These are phyloP conservation scores for Lithophane socia DNA, from an alignment of 2,888 invertebrate genomes.

Conservation along the genomic window DNA sequence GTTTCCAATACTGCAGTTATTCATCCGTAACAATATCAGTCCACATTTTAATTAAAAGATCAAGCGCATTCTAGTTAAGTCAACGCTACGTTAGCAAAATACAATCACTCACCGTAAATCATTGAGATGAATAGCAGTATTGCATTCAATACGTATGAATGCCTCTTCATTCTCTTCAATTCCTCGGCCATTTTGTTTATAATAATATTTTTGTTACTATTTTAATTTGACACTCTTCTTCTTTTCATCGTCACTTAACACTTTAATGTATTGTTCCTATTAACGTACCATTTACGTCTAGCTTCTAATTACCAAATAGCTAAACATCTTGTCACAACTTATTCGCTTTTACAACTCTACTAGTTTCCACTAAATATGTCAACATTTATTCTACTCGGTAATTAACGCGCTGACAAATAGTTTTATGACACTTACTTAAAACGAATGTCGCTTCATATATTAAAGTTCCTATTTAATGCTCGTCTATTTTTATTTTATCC, in stretches of 20 bases:
- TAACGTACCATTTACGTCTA: slow-evolving; percentile 67
- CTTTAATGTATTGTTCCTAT: slow-evolving; percentile 70
- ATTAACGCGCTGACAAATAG: slow-evolving; percentile 88
- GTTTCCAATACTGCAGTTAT: slow-evolving; percentile 38
- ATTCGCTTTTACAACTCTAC: slow-evolving; percentile 74
- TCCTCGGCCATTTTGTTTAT: slow-evolving; percentile 82
- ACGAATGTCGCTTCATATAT: slow-evolving; percentile 83
- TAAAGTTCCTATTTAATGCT: slow-evolving; percentile 74
- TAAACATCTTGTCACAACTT: slow-evolving; percentile 81
- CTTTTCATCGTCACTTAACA: slow-evolving; percentile 83
- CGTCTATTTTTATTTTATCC: slow-evolving; percentile 82
- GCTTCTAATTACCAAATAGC: slow-evolving; percentile 71
- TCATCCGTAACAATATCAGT: slow-evolving; percentile 43
- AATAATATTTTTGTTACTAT: slow-evolving; percentile 66
- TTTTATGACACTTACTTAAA: slow-evolving; percentile 82
- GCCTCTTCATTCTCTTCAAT: slow-evolving; percentile 82
- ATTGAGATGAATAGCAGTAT: slow-evolving; percentile 83
- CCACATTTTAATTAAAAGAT: slow-evolving; percentile 56
- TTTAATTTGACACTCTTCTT: slow-evolving; percentile 83
- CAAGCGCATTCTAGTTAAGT: slow-evolving; percentile 66
- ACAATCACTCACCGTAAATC: slow-evolving; percentile 87
- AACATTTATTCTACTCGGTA: slow-evolving; percentile 81
- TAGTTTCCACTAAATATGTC: slow-evolving; percentile 83
- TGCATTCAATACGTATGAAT: slow-evolving; percentile 85
- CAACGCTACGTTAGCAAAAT: slow-evolving; percentile 65